These are phyloP conservation scores for Clarias batrachus DNA, from an alignment of 2,113 vertebrate genomes.

Conservation along the genomic window DNA sequence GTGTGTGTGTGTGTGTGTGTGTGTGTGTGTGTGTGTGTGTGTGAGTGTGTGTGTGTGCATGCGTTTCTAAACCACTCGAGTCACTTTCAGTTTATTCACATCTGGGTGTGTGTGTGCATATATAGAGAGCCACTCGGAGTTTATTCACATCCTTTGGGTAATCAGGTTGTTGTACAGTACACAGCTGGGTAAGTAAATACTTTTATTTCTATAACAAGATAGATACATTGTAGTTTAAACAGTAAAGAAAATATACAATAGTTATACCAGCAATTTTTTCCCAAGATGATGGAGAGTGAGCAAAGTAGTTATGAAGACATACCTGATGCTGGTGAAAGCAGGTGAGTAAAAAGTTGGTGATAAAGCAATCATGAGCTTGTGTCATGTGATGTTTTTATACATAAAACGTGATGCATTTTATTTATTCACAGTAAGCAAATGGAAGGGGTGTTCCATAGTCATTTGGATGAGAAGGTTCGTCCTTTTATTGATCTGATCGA, in stretches of 20 bases:
- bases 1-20: background rate
- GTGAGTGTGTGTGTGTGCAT: background rate
- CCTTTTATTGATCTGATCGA: conserved; percentile 57
- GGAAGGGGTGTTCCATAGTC: conserved; percentile 39
- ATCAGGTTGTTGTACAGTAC: background rate
- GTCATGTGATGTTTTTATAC: background rate
- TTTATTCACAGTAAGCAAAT: conserved; percentile 22
- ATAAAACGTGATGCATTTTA: background rate
- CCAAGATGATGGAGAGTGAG: conserved; percentile 14
- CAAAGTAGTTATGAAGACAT: background rate
- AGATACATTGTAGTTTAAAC: background rate
- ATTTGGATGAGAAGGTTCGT: conserved; percentile 46
- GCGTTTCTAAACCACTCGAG: too few species aligned
- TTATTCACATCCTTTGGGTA: background rate
- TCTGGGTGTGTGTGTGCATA: background rate
- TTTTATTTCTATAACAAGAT: too few species aligned
- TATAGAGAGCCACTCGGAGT: background rate
- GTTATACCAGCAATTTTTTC: background rate
- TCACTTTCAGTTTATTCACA: too few species aligned
- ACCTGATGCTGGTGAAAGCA: background rate
- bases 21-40: background rate
- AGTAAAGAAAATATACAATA: background rate
- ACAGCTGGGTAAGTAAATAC: conserved; percentile 4
- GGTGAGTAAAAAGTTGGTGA: background rate
- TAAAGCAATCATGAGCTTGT: background rate